A percentile compares a stretch with the other conserved stretches of the same genome.
Conservation (phyloP, 2,113 vertebrate genomes). For the Chelonoidis abingdonii region DNA sequence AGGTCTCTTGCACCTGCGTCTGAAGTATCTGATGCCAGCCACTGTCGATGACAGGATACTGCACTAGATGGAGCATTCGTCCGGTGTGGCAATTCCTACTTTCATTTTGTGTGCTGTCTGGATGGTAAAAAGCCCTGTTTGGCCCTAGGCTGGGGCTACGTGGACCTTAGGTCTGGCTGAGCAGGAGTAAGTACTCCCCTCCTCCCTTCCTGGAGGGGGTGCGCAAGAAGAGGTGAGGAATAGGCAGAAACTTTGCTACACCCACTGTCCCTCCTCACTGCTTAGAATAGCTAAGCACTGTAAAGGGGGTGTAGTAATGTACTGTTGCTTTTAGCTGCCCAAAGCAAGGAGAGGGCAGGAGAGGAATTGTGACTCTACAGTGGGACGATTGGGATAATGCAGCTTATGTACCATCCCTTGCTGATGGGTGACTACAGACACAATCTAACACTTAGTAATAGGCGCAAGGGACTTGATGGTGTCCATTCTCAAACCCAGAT, state of each 20-base stretch:
- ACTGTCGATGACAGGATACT: not conserved
- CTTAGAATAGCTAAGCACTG: not conserved
- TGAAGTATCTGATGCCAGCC: not conserved
- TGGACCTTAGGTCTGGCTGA: not conserved
- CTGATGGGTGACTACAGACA: not conserved
- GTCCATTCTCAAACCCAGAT: not conserved
- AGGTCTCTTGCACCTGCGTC: not conserved
- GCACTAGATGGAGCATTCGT: not conserved
- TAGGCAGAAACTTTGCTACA: not conserved
- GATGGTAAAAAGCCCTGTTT: not conserved
- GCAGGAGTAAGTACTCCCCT: not conserved
- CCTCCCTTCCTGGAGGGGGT: not conserved
- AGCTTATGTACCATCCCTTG: slow-evolving; percentile 19
- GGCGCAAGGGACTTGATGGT: not conserved
- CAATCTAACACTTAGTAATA: not conserved
- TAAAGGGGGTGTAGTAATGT: not conserved
- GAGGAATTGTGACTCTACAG: not conserved
- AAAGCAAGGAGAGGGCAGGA: not conserved
- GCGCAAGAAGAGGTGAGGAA: not conserved
- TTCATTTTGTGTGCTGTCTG: not conserved
- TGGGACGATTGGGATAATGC: too few species aligned
- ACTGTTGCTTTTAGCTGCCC: not conserved
- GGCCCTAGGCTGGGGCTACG: not conserved
- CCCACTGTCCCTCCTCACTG: not conserved
- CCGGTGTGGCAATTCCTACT: not conserved